Base-by-base conservation (phyloP, 2,113 vertebrate genomes). In the Lichenostomus cassidix region DNA sequence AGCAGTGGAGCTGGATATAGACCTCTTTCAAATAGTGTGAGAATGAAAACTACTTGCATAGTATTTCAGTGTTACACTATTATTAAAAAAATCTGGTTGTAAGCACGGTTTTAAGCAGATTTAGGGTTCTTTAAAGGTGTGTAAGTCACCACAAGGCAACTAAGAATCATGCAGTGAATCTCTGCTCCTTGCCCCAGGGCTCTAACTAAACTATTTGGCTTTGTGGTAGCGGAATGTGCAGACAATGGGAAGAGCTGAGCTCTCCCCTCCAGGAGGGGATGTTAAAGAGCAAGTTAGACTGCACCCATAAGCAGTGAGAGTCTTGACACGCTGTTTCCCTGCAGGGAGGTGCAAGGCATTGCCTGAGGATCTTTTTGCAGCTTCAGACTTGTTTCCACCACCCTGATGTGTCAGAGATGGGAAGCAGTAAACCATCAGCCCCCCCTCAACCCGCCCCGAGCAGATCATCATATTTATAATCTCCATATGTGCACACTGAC, bases 401-500 rank as follows among this genome's bases (percentile, higher is more conserved):
- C 10, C 10, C 17, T 33, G 25, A 21, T 31, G 28, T 2, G 1
- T 44, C 58, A 80, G n/a, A 41, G 24, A 27, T 52, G 58, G 58
- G 63, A 83, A 88, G 62, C 18, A 59, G 52, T 27, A 85, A 79
- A 71, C 11, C 49, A 20, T 41, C n/a, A 74, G 9, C 31, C 21
- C 55, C 39, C 8, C 17, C 18, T 19, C 44, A 46, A 18, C 19
- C 19, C 17, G 17, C 44, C 22, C 58, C 64, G 44, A 87, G 58
- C 35, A 77, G 28, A 39, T 60, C 10, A 42, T 76, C 20, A 0
- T 60, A 31, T 60, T 76, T 92, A 17, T 47, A 76, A 82, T 11
- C 49, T 4, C 22, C 18, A 28, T 11, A 55, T 47, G 6, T 44
- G 18, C 5, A 0, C 69, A 0, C 3, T 6, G 2, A 64, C 11